Base-by-base conservation (phyloP, 2,113 vertebrate genomes). In the Brachyhypopomus occidentalis region DNA sequence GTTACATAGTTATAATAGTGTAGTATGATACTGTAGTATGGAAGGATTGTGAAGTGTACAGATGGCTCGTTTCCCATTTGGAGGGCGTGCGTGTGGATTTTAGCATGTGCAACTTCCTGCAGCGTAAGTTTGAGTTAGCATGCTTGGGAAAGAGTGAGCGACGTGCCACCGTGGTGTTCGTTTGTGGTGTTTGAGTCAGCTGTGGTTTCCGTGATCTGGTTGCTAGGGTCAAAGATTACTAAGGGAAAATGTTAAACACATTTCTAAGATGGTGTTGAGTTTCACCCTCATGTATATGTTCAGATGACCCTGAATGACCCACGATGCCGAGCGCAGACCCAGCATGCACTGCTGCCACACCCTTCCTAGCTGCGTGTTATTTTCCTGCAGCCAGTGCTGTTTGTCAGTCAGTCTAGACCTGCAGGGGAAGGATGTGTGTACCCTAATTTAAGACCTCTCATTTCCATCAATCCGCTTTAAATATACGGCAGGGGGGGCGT, bases 201-300 rank as follows among this genome's bases (percentile, higher is more conserved):
- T 16, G 34, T 22, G 66, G 16, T 4, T 30, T 56, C 64, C 20
- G 66, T 70, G 11, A 48, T 56, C 38, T 27, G 59, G 63, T 84
- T 75, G 82, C 77, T 36, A 83, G 60, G 82, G 66, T 85, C 64
- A 86, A 72, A 75, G 63, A 66, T 59, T 71, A 9, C 75, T 83
- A 73, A 56, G 71, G 75, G n/a, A 11, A 69, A 88, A 75, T 72
- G 38, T 27, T 19, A 77, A 75, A 78, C 52, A 58, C 6, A 60
- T 63, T 25, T 36, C 14, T 55, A 58, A 74, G 45, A 55, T 56
- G 84, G 73, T 8, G 52, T 64, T 69, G 52, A 16, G 52, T 64
- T 82, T 60, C 87, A 82, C 82, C 9, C 36, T 34, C 63, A 34
- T 52, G 62, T 20, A 41, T 70, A 66, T 82, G 38, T 77, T 64